Percentiles rank a stretch among this genome's conserved stretches.
Conservation (phyloP, 37 sponge, comb jelly and placozoan genomes). For the Eunapius fragilis region DNA sequence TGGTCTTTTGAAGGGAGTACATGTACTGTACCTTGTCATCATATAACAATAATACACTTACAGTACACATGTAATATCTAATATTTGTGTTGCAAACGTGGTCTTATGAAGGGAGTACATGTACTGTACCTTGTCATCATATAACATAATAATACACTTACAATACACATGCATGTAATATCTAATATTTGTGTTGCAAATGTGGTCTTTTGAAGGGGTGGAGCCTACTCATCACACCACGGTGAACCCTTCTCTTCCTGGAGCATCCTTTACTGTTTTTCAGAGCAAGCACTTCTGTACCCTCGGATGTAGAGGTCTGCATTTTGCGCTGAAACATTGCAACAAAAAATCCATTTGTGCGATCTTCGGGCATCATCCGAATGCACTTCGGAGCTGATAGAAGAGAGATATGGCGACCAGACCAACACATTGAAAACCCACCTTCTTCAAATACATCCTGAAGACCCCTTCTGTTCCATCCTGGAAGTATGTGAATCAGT, state of each 20-base stretch:
- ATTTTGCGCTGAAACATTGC: slow-evolving; percentile 73
- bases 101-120: too few relatives aligned
- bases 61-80: too few relatives aligned
- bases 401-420: neutral
- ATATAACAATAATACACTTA: too few relatives aligned
- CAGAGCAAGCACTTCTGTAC: neutral
- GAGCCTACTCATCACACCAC: neutral
- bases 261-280: neutral
- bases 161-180: too few relatives aligned
- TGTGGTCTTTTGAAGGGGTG: neutral
- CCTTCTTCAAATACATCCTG: slow-evolving; percentile 64
- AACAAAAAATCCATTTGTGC: slow-evolving; percentile 92
- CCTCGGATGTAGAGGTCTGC: neutral
- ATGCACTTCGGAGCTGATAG: slow-evolving; percentile 50
- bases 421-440: slow-evolving; percentile 2
- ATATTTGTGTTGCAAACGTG: neutral
- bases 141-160: too few relatives aligned
- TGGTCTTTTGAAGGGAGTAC: too few relatives aligned
- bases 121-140: too few relatives aligned
- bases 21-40: too few relatives aligned
- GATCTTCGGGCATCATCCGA: slow-evolving; percentile 57
- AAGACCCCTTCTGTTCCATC: slow-evolving; percentile 84
- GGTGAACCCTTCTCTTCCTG: neutral
- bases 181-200: neutral
- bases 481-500: slow-evolving; percentile 62